phyloP scores from a whole-genome alignment of 2,888 invertebrate genomes.

The Sepioteuthis lessoniana region DNA sequence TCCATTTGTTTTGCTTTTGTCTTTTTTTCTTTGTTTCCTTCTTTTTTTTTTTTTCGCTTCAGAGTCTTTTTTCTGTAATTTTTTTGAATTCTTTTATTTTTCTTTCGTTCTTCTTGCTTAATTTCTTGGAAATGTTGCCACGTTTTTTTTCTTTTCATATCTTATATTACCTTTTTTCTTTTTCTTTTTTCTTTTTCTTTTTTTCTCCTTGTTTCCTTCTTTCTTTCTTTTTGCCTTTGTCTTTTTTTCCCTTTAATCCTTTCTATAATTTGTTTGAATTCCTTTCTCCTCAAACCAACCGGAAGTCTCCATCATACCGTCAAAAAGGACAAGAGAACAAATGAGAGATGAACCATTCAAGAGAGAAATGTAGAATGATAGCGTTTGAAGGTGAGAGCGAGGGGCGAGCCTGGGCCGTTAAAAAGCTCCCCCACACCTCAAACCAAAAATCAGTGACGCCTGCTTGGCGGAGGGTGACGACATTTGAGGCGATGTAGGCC shows the following conservation, averaged over 20 bases:
- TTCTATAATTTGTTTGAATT: too few relatives aligned
- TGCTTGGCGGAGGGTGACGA: not conserved
- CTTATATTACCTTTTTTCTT: too few relatives aligned
- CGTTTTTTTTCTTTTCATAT: not conserved
- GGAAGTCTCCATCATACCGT: not conserved
- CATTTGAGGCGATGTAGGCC: not conserved
- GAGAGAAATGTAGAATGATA: not conserved
- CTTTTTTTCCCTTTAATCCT: too few relatives aligned
- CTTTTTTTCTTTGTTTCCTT: too few relatives aligned
- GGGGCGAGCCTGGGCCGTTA: not conserved
- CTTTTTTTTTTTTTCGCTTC: too few relatives aligned
- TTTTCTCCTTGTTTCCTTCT: not conserved
- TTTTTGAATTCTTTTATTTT: too few relatives aligned
- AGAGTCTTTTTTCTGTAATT: too few relatives aligned
- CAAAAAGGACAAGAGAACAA: not conserved
- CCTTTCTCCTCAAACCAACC: not conserved
- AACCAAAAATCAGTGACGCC: slow-evolving; percentile 10
- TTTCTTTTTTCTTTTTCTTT: not conserved
- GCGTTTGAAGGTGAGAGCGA: not conserved
- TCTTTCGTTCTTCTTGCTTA: not conserved
- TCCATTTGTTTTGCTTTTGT: too few relatives aligned
- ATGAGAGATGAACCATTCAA: not conserved
- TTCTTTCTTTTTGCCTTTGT: not conserved
- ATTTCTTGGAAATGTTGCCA: not conserved
- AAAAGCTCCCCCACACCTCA: not conserved